Evolutionary conservation across 1,140 invertebrate genomes (phyloP), one percentile per base, ranked within the genome.

Genomic region (Papilio polytes): DNA sequence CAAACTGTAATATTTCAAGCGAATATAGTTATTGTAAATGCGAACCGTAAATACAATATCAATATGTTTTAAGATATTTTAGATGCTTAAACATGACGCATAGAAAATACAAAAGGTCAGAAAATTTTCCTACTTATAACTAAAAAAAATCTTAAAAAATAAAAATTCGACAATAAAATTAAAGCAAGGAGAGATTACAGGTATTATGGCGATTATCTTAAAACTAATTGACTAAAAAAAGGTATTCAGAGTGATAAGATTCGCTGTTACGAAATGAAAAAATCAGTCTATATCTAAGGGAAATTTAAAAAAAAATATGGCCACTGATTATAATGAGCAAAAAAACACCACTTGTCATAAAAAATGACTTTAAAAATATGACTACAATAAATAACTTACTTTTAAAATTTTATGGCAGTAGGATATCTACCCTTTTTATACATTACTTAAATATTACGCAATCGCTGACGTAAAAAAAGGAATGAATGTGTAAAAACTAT

Each of bases 341-440:
- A 73, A 53, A 63, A 63, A 63, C 20, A 78, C 41, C 56, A 78
- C 44, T 44, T 59, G 56, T 18, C 36, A n/a, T 78, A 63, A 0
- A 63, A 77, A 78, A 63, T 59, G 53, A 78, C 20, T 76, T 63
- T 78, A 77, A 81, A 80, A 77, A 78, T 78, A 74, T 53, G 74
- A 74, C 22, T 81, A 78, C 70, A 81, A 81, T 83, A 83, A 83
- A 81, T 83, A 80, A 80, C 26, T 79, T 80, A 77, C n/a, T 70
- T 46, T 78, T 3, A 59, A 77, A 2, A 77, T 53, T 44, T 41
- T 77, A 83, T 83, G 82, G 83, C 81, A 84, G 80, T 84, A 80
- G 41, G 74, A 53, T 48, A 74, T 74, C 44, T 53, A 76, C 48
- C 8, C 48, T 9, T 74, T 44, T 74, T 3, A 74, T 46, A 74